Evolutionary conservation across 30 jellyfish, hydroid and myxozoan genomes (phyloP).

Genomic region (Aurelia coerulea): DNA sequence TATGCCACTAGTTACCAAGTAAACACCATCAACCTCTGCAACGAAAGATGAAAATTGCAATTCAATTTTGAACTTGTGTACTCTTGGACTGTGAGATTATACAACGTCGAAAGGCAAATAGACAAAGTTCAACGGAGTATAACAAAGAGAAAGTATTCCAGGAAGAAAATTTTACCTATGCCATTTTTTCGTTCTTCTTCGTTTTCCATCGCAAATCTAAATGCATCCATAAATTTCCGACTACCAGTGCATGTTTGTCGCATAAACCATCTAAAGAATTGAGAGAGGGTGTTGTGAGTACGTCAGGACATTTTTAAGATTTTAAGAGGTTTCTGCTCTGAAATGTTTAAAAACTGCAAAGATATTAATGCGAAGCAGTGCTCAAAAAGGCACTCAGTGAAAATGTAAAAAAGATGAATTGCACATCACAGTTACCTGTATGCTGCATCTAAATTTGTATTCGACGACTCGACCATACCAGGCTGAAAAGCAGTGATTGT

Average conservation of each 20-base stretch:
- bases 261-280: slow-evolving; percentile 68
- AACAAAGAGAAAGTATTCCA: too few species aligned
- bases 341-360: too few species aligned
- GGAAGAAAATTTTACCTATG: slow-evolving; percentile 28
- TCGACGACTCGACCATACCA: slow-evolving; percentile 61
- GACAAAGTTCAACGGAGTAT: too few species aligned
- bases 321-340: too few species aligned
- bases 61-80: too few species aligned
- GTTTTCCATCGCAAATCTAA: slow-evolving; percentile 66
- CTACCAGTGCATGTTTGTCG: slow-evolving; percentile 82
- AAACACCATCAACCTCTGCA: slow-evolving; percentile 80
- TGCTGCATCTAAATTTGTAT: slow-evolving; percentile 58
- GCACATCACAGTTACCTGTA: slow-evolving; percentile 40
- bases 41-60: too few species aligned
- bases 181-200: slow-evolving; percentile 68
- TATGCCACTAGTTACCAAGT: slow-evolving; percentile 69
- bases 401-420: neutral
- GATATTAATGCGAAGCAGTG: too few species aligned
- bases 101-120: too few species aligned
- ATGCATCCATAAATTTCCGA: slow-evolving; percentile 85
- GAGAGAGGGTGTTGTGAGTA: too few species aligned
- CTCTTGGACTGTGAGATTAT: too few species aligned
- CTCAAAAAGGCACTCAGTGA: too few species aligned
- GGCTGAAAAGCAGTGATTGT: slow-evolving; percentile 56
- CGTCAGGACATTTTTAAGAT: too few species aligned